Conservation (phyloP, 2,113 vertebrate genomes). For the Amblyopsis rosae region DNA sequence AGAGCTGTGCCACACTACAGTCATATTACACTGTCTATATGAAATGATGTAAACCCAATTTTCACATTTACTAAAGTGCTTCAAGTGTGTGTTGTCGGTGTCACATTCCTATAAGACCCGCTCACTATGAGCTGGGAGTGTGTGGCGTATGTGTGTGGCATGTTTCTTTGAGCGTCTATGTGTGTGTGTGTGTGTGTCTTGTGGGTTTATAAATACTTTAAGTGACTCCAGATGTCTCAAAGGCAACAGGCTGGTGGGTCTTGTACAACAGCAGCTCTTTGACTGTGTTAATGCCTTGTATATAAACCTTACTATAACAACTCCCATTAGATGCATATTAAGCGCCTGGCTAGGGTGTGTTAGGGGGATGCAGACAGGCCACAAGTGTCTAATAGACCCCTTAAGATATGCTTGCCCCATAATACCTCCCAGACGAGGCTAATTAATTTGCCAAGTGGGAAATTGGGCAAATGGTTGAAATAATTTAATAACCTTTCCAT, state of each 20-base stretch:
- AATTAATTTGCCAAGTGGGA: conserved; percentile 40
- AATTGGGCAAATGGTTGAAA: conserved; percentile 21
- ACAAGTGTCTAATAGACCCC: conserved; percentile 39
- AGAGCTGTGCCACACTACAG: conserved; percentile 15
- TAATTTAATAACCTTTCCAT: conserved; percentile 13
- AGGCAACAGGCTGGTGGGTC: conserved; percentile 62
- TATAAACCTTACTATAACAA: conserved; percentile 69
- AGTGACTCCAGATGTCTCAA: conserved; percentile 74
- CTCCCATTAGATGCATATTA: conserved; percentile 64
- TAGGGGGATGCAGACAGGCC: conserved; percentile 32
- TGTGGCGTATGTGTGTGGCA: conserved; percentile 30
- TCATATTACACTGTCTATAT: conserved; percentile 48
- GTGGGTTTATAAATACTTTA: conserved; percentile 67
- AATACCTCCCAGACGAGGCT: conserved; percentile 46
- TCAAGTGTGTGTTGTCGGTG: conserved; percentile 39
- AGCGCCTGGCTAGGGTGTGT: conserved; percentile 27
- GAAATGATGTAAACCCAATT: conserved; percentile 61
- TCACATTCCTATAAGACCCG: conserved; percentile 52
- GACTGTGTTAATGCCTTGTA: conserved; percentile 68
- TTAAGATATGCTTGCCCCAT: conserved; percentile 29
- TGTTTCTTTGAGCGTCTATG: conserved; percentile 21
- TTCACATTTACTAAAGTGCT: conserved; percentile 46
- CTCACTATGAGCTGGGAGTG: conserved; percentile 41
- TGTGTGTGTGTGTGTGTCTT: conserved; percentile 36
- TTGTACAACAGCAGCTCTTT: conserved; percentile 63